Base-by-base conservation (phyloP, 2,797 vertebrate species). In the Psittacula derbiana region DNA sequence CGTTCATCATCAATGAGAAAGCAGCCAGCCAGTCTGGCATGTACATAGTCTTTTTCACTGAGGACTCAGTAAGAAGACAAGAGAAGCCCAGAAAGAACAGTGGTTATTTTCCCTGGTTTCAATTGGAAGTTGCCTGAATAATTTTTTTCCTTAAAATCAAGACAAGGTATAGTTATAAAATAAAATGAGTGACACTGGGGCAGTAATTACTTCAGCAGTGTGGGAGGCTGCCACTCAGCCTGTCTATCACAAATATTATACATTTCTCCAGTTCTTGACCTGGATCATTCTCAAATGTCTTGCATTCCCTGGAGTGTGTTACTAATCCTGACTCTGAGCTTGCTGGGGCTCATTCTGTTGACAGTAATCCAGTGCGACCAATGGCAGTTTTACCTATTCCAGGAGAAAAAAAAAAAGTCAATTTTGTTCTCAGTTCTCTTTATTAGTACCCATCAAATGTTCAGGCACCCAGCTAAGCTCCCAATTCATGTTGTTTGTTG, bases 21-120 rank as follows among this genome's bases (percentile, higher is more conserved):
- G 94, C 94, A 96, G 95, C 91, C 95, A 94, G 91, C 80, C 87
- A 89, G 91, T 94, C 95, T 97, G 95, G 92, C 88, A 79, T 12
- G 0, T 53, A 31, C 3, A 0, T 43, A 58, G 70, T 25, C 67
- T 81, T 65, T 91, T 94, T 80, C 30, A 46, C 70, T 69, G 74
- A 41, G 47, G 46, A 28, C 72, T 84, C 64, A 19, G 53, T 46
- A 47, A 61, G 55, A 83, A 91, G 47, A 36, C 31, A 53, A 73
- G 58, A 72, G 40, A 91, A 87, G 57, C 69, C 57, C 88, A 67
- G 73, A 61, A 80, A 85, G 67, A 92, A 28, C 74, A 60, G 57
- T 21, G 7, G 3, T 27, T 74, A 67, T 88, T 82, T 69, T 67
- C 38, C 65, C 20, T 36, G 4, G 62, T 90, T 90, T 62, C 65